Evolutionary conservation across 2,113 vertebrate species (phyloP), one percentile per base, ranked within the genome.

Genomic region (Microtus ochrogaster): DNA sequence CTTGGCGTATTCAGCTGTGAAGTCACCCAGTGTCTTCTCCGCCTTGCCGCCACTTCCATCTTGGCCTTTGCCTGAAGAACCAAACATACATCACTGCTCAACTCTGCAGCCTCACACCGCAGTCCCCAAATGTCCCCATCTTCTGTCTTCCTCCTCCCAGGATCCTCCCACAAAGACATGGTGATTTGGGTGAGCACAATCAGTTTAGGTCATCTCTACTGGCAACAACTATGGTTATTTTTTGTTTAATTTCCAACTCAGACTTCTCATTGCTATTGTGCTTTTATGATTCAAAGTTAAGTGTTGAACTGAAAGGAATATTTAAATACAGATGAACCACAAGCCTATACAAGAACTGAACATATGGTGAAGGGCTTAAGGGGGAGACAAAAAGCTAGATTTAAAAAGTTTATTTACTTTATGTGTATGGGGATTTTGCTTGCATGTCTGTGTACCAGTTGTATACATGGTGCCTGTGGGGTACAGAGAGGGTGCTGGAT

Each of bases 1-100:
- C 96, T 99, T 99, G 76, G 99, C 99, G 0, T 99, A 99, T 96
- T 99, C 99, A 33, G 99, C 99, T 0, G 99, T 99, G 96, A 99
- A 99, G 97, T 99, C 99, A 78, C 98, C 99, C 79, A 99, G 98
- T 0, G 98, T 99, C 98, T 99, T 99, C 92, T 98, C 99, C 39
- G 98, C 98, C 98, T 99, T 99, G 61, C 98, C 97, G 7, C 98
- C 99, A 9, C 97, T 98, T 94, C 99, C 98, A 83, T 99, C 99
- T 49, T 98, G 98, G 98, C 99, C 98, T 98, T 98, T 98, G 95
- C 98, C 99, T 99, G 93, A 3, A 97, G 91, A 96, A 95, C 13
- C 58, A 96, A 97, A 97, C 65, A 93, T 72, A 97, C 39, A 77
- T 36, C 6, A 36, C 58, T 0, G 1, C 26, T 82, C 5, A n/a